Evolutionary conservation across 1,140 invertebrate species (phyloP).

Genomic region (Ylistrum balloti): DNA sequence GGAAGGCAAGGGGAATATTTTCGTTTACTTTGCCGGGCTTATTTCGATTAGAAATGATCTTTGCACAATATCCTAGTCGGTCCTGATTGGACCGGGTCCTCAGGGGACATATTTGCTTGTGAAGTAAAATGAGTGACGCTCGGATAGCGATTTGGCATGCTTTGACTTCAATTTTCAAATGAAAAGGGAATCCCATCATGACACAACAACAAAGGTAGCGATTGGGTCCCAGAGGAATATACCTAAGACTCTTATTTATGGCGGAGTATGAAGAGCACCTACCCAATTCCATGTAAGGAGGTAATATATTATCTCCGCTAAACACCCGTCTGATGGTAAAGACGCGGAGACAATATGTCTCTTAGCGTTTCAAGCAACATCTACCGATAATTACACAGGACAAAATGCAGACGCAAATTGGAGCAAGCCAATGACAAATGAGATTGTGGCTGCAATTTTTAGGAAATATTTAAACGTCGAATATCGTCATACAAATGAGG

Average conservation of each 20-base stretch:
- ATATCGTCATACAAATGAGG: neutral
- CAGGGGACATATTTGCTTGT: neutral
- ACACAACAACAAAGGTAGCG: constrained; percentile 25
- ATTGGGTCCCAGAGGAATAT: neutral
- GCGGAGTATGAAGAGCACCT: constrained; percentile 7
- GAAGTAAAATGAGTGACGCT: constrained; percentile 38
- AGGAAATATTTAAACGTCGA: neutral
- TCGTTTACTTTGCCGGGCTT: constrained; percentile 32
- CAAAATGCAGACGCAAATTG: neutral
- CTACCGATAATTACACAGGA: constrained; percentile 11
- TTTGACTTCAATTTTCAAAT: constrained; percentile 40
- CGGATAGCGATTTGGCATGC: constrained; percentile 37
- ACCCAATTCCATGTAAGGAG: constrained; percentile 25
- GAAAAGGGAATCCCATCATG: constrained; percentile 38
- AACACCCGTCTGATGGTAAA: constrained; percentile 17
- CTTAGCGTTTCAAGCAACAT: neutral
- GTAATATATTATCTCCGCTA: neutral
- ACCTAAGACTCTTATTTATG: constrained; percentile 39
- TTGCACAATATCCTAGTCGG: constrained; percentile 20
- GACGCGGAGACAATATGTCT: constrained; percentile 17
- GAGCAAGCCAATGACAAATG: neutral
- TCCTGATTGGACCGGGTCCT: constrained; percentile 2
- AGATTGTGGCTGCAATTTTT: constrained; percentile 5
- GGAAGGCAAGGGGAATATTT: constrained; percentile 27
- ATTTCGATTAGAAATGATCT: constrained; percentile 40